Percentiles rank a stretch among this genome's conserved stretches.
Conservation (phyloP, 2,797 vertebrate species). For the Alosa sapidissima region DNA sequence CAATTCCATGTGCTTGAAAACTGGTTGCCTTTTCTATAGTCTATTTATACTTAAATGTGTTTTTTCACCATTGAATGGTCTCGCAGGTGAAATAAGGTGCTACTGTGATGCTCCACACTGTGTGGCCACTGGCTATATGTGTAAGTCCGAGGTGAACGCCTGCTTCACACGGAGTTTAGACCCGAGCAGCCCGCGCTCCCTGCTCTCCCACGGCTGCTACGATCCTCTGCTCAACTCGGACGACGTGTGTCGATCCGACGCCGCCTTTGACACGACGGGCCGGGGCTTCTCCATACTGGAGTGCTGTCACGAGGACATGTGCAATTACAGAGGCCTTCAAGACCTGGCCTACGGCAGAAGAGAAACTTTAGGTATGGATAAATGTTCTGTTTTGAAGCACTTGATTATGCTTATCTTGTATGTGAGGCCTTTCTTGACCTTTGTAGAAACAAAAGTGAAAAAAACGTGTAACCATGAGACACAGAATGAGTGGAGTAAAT, state of each 20-base stretch:
- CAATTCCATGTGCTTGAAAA: not conserved
- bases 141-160: constrained; percentile 92
- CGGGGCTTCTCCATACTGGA: constrained; percentile 71
- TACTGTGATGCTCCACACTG: constrained; percentile 97
- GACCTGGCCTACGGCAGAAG: constrained; percentile 86
- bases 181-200: constrained; percentile 87
- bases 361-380: constrained; percentile 78
- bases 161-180: constrained; percentile 94
- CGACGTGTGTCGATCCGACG: constrained; percentile 75
- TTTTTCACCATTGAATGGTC: not conserved
- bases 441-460: not conserved
- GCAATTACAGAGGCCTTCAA: constrained; percentile 95
- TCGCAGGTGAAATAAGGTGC: constrained; percentile 93
- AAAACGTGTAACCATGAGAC: not conserved
- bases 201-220: constrained; percentile 92
- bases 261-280: constrained; percentile 68
- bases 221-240: constrained; percentile 79
- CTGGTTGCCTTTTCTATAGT: not conserved
- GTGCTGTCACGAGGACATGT: constrained; percentile 98
- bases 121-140: constrained; percentile 97
- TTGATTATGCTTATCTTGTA: not conserved
- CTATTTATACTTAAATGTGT: not conserved
- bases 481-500: not conserved
- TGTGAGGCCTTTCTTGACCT: not conserved
- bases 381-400: not conserved